These are phyloP conservation scores for Enteromius unitaeniatus DNA, from an alignment of 2,797 vertebrate species.

Conservation along the genomic window DNA sequence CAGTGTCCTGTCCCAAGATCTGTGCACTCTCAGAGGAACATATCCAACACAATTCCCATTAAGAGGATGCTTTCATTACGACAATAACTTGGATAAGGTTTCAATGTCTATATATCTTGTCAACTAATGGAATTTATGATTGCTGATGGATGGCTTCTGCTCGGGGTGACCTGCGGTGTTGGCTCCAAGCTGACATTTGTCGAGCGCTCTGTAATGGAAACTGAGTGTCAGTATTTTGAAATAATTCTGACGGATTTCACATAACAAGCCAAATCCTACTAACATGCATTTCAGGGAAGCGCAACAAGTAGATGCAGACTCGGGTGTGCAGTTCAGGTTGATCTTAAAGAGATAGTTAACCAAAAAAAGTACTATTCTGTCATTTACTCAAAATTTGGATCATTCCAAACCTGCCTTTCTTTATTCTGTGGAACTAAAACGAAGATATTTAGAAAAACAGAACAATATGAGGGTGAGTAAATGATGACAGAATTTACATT, in stretches of 20 bases:
- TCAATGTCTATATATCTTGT: constrained; percentile 16
- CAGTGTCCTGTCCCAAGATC: neutral
- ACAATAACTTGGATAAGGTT: constrained; percentile 20
- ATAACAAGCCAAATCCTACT: constrained; percentile 13
- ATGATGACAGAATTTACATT: neutral
- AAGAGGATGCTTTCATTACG: constrained; percentile 24
- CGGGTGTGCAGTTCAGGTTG: neutral
- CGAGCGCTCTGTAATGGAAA: constrained; percentile 24
- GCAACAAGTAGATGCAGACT: neutral
- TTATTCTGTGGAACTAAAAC: neutral
- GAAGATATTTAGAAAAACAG: neutral
- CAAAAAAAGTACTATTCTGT: neutral
- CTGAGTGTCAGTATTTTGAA: constrained; percentile 32
- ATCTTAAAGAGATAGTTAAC: neutral
- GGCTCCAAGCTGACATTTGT: constrained; percentile 27
- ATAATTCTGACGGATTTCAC: constrained; percentile 32
- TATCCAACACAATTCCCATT: constrained; percentile 17
- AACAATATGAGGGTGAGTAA: neutral
- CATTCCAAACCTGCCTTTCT: neutral
- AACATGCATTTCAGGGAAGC: neutral
- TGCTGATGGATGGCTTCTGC: constrained; percentile 35
- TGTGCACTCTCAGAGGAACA: neutral
- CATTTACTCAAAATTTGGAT: neutral
- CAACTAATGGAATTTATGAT: constrained; percentile 37
- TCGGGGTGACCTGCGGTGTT: constrained; percentile 20